These are phyloP conservation scores for Chydorus sphaericus DNA, from an alignment of 2,888 invertebrate species.

Conservation along the genomic window DNA sequence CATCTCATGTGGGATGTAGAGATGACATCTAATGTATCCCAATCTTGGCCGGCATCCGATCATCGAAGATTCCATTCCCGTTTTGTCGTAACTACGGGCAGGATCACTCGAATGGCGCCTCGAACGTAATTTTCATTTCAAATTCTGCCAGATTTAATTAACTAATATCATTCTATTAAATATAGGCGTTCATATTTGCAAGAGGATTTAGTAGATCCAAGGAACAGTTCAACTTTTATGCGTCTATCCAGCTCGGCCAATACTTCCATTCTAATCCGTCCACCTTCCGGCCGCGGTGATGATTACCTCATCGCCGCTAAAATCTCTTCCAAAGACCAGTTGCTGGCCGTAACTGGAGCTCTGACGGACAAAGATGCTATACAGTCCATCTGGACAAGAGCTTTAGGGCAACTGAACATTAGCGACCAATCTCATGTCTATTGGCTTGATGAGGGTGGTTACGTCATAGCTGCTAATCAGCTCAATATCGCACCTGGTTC, in stretches of 20 bases:
- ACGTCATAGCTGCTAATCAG: conserved; percentile 28
- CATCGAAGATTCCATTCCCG: conserved; percentile 19
- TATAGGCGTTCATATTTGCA: not conserved
- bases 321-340: not conserved
- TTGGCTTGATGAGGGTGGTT: conserved; percentile 31
- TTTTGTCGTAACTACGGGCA: conserved; percentile 29
- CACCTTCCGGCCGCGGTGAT: not conserved
- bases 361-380: conserved; percentile 23
- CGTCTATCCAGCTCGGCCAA: conserved; percentile 3
- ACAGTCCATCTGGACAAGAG: conserved; percentile 18
- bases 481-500: not conserved
- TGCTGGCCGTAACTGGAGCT: conserved; percentile 10
- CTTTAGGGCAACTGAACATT: conserved; percentile 11
- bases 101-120: conserved; percentile 23
- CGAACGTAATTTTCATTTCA: not conserved
- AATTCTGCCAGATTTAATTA: not conserved
- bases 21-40: conserved; percentile 18
- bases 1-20: conserved; percentile 26
- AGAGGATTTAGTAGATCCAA: conserved; percentile 7
- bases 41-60: conserved; percentile 20
- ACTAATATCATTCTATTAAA: not conserved
- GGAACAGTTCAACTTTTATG: not conserved
- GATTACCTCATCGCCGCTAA: conserved; percentile 8
- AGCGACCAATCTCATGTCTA: conserved; percentile 25
- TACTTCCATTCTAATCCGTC: conserved; percentile 2